phyloP scores from a whole-genome alignment of 2,797 vertebrate genomes.

The Xenopus petersii region DNA sequence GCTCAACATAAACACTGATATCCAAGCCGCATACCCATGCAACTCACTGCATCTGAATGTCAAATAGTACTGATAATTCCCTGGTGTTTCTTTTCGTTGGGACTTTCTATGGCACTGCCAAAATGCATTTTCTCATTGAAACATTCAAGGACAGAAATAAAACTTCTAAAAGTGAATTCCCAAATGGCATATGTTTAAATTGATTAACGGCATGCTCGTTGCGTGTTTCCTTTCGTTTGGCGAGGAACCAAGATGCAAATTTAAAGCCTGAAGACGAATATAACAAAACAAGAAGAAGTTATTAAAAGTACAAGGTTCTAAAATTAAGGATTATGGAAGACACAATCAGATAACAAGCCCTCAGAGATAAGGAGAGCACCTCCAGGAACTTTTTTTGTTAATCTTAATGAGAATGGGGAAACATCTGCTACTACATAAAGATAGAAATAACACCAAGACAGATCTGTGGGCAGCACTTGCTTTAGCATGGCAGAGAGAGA shows the following conservation, averaged over 20 bases:
- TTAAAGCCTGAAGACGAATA: conserved; percentile 10
- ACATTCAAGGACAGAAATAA: conserved; percentile 28
- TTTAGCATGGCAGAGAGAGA: too few species aligned
- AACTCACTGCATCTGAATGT: conserved; percentile 4
- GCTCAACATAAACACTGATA: not conserved
- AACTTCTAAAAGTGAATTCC: conserved; percentile 50
- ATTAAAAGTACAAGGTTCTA: conserved; percentile 17
- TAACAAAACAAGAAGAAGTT: conserved; percentile 6
- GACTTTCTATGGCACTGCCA: conserved; percentile 14
- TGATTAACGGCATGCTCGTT: conserved; percentile 56
- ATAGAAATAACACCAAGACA: too few species aligned
- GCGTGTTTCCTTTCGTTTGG: conserved; percentile 59
- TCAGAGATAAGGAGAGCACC: not conserved
- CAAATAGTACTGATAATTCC: conserved; percentile 19
- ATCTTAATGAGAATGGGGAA: not conserved
- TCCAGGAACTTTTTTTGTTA: not conserved
- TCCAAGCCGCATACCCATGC: too few species aligned
- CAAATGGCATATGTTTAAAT: conserved; percentile 51
- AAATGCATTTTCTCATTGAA: conserved; percentile 43
- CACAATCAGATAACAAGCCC: not conserved
- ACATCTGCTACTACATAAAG: not conserved
- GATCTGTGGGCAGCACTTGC: too few species aligned
- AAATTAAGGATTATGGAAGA: conserved; percentile 13
- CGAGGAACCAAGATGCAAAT: conserved; percentile 46
- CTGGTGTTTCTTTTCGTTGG: conserved; percentile 7